These are phyloP conservation scores for Egretta garzetta DNA, from an alignment of 2,113 vertebrate genomes.

Conservation along the genomic window DNA sequence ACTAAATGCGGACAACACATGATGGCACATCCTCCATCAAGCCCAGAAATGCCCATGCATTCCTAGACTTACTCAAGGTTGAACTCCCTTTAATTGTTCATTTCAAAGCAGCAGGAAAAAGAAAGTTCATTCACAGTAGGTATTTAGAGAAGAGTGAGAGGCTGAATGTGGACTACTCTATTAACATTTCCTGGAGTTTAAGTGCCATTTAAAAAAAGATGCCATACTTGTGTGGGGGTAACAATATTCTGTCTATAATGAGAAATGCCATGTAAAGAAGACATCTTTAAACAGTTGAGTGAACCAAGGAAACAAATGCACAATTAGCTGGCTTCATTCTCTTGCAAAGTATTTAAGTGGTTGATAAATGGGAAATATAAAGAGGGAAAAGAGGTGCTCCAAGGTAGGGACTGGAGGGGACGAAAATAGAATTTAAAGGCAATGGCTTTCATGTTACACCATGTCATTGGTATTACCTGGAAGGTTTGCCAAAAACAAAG, in stretches of 20 bases:
- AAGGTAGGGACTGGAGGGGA: background rate
- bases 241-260: background rate
- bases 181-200: constrained; percentile 67
- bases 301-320: background rate
- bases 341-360: constrained; percentile 42
- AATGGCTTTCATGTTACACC: background rate
- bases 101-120: constrained; percentile 65
- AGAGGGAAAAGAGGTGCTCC: background rate
- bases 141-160: constrained; percentile 67
- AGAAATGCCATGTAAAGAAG: background rate
- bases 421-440: background rate
- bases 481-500: background rate
- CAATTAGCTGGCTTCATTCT: background rate
- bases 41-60: background rate
- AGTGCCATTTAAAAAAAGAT: constrained; percentile 56
- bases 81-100: constrained; percentile 52
- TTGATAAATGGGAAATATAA: constrained; percentile 37
- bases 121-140: constrained; percentile 42
- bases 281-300: background rate
- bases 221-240: background rate
- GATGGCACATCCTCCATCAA: background rate
- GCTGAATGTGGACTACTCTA: constrained; percentile 27
- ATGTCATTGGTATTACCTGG: background rate
- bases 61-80: background rate
- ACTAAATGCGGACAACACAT: background rate